These are phyloP conservation scores for Cassiopea xamachana DNA, from an alignment of 30 jellyfish, hydroid and myxozoan genomes.

Conservation along the genomic window DNA sequence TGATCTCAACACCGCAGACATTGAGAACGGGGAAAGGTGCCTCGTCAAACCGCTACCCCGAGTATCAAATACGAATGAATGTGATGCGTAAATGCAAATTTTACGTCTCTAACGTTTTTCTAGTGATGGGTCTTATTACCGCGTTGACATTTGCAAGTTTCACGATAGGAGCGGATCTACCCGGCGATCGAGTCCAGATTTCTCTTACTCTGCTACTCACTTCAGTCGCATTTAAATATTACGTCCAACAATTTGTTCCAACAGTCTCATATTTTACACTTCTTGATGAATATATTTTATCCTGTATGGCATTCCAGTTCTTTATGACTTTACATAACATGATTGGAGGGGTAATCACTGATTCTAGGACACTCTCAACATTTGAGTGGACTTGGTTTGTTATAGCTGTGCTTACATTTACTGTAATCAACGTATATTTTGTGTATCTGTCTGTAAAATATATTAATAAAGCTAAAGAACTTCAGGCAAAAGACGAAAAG, in stretches of 20 bases:
- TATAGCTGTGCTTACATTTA: conserved; percentile 2
- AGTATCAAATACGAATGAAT: conserved; percentile 50
- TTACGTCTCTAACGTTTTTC: conserved; percentile 33
- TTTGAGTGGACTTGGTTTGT: conserved; percentile 11
- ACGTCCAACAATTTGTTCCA: conserved; percentile 65
- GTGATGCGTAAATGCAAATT: conserved; percentile 55
- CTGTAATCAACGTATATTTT: conserved; percentile 11
- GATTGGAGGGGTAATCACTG: conserved; percentile 19
- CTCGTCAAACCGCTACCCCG: conserved; percentile 61
- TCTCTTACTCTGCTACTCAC: conserved; percentile 67
- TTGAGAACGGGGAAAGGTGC: conserved; percentile 23
- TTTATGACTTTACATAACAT: conserved; percentile 50
- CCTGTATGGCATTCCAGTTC: conserved; percentile 67
- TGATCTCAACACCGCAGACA: conserved; percentile 11
- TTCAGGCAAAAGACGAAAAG: not conserved
- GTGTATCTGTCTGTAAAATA: not conserved
- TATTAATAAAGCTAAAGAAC: not conserved
- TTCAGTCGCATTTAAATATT: conserved; percentile 72
- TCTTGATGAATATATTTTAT: conserved; percentile 39
- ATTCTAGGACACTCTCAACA: not conserved
- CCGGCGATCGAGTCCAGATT: conserved; percentile 61
- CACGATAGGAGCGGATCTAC: conserved; percentile 50
- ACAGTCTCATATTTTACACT: conserved; percentile 50
- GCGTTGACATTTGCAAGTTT: conserved; percentile 57
- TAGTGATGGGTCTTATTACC: conserved; percentile 55